These are phyloP conservation scores for Heliconius nattereri DNA, from an alignment of 1,140 invertebrate genomes.

Conservation along the genomic window DNA sequence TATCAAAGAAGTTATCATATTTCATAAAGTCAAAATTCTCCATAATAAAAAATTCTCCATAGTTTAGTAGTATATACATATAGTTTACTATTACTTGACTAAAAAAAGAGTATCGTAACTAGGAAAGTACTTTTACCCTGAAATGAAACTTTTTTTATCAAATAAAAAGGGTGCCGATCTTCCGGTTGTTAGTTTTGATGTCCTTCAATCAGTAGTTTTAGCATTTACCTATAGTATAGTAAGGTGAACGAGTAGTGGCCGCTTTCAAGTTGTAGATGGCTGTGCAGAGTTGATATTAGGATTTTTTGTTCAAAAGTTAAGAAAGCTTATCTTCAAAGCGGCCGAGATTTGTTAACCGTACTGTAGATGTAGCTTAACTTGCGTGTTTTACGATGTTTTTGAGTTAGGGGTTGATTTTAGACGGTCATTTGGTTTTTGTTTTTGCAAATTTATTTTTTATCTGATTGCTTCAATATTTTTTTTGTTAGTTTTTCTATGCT, in stretches of 20 bases:
- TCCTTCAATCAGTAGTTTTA: constrained; percentile 38
- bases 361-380: neutral
- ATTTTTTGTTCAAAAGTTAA: too few relatives aligned
- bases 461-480: neutral
- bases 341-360: too few relatives aligned
- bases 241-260: too few relatives aligned
- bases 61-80: neutral
- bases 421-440: constrained; percentile 1
- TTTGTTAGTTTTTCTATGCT: neutral
- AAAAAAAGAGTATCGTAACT: neutral
- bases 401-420: neutral
- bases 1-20: too few relatives aligned
- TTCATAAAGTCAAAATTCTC: too few relatives aligned
- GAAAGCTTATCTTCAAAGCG: too few relatives aligned
- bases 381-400: neutral
- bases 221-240: neutral
- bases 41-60: too few relatives aligned
- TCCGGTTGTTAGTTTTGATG: constrained; percentile 50
- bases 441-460: neutral
- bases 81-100: neutral
- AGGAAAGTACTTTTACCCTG: neutral
- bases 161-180: constrained; percentile 42
- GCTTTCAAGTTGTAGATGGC: too few relatives aligned
- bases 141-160: constrained; percentile 33
- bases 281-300: too few relatives aligned